phyloP scores from a whole-genome alignment of 2,797 vertebrate genomes.

The Myiotriccus ornatus region DNA sequence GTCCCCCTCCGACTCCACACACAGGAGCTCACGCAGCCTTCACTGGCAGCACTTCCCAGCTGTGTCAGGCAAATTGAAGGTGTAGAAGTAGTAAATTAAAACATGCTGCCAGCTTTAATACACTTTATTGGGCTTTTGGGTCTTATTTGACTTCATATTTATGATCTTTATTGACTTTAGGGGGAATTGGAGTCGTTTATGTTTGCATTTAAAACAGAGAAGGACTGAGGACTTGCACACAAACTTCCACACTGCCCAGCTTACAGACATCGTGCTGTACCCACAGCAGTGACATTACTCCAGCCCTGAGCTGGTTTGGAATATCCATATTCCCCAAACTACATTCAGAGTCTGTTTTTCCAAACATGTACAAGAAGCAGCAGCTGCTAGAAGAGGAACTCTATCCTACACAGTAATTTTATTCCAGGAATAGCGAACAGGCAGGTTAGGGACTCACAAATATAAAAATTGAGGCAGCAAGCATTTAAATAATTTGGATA shows the following conservation, averaged over 20 bases:
- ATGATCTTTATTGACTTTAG: neutral
- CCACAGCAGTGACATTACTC: neutral
- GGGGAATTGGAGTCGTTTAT: neutral
- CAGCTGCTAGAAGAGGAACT: neutral
- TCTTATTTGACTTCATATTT: neutral
- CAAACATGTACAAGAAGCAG: neutral
- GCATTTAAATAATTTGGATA: neutral
- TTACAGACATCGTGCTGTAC: rapidly evolving
- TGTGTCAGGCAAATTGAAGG: neutral
- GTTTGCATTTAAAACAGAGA: neutral
- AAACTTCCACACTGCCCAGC: neutral
- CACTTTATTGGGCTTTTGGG: neutral
- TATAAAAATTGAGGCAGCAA: neutral
- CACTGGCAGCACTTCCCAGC: neutral
- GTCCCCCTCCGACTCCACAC: neutral
- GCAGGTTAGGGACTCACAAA: neutral
- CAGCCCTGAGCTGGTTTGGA: neutral
- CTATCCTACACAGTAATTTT: neutral
- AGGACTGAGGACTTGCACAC: neutral
- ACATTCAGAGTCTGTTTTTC: neutral
- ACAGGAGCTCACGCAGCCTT: neutral
- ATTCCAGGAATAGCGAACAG: neutral
- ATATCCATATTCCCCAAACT: neutral
- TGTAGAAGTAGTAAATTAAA: neutral
- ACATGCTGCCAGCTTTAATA: neutral